A percentile compares a stretch with the other conserved stretches of the same genome.
phyloP scores from a whole-genome alignment of 30 jellyfish, hydroid and myxozoan genomes.

The Sanderia malayensis region DNA sequence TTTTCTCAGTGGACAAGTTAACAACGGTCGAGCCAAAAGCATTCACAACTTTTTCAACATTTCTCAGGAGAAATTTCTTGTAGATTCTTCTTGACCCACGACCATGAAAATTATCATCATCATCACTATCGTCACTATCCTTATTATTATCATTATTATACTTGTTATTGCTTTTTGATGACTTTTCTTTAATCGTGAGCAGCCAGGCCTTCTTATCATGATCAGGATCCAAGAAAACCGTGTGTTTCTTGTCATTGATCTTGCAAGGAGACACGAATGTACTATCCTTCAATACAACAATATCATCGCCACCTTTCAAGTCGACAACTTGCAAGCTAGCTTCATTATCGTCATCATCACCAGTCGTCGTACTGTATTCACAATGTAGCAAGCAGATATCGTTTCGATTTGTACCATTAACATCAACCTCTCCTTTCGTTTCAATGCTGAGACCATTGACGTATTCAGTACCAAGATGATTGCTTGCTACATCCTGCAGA shows the following conservation, averaged over 20 bases:
- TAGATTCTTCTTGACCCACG: too few relatives aligned
- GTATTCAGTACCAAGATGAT: slow-evolving; percentile 52
- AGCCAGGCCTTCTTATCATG: slow-evolving; percentile 32
- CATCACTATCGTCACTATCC: too few relatives aligned
- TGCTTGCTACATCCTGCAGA: slow-evolving; percentile 22
- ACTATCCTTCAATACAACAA: slow-evolving; percentile 52
- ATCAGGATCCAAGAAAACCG: slow-evolving; percentile 36
- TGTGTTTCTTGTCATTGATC: slow-evolving; percentile 36
- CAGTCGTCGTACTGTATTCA: background rate
- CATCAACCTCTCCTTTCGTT: slow-evolving; percentile 20
- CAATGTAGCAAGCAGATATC: slow-evolving; percentile 51
- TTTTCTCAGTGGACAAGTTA: slow-evolving; percentile 19
- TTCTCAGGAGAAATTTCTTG: slow-evolving; percentile 22
- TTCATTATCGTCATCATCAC: too few relatives aligned
- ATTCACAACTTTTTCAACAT: slow-evolving; percentile 44
- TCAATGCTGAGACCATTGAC: slow-evolving; percentile 44
- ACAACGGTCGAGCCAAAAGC: slow-evolving; percentile 55
- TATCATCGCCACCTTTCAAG: slow-evolving; percentile 39
- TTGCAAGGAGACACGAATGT: slow-evolving; percentile 52
- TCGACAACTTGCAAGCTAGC: slow-evolving; percentile 4
- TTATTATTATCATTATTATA: too few relatives aligned
- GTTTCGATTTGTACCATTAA: slow-evolving; percentile 32
- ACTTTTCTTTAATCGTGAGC: slow-evolving; percentile 11
- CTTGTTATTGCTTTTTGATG: background rate
- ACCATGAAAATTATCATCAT: too few relatives aligned